Evolutionary conservation across 2,113 vertebrate species (phyloP).

Genomic region (Leptocoma aspasia): DNA sequence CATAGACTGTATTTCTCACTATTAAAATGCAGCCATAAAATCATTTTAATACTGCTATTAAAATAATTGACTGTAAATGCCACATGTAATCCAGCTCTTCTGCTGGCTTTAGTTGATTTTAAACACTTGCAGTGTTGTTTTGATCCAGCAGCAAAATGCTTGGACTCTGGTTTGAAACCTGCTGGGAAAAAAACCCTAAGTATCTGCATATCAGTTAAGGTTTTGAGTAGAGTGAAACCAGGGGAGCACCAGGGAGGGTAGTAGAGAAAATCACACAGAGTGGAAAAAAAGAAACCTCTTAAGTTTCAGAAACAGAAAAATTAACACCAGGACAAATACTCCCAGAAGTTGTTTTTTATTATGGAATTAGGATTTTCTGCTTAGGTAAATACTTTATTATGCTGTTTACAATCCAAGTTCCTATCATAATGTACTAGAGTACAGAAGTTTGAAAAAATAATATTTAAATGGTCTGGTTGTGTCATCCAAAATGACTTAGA

Average conservation of each 20-base stretch:
- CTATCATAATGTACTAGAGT: not conserved
- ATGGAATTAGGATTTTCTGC: not conserved
- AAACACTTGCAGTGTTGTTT: not conserved
- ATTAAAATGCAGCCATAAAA: not conserved
- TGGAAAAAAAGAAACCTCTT: fast-evolving
- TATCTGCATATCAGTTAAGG: not conserved
- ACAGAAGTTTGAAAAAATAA: not conserved
- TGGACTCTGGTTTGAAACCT: not conserved
- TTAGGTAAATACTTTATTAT: not conserved
- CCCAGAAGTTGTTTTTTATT: not conserved
- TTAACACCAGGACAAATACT: not conserved
- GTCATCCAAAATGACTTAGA: not conserved
- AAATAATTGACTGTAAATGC: not conserved
- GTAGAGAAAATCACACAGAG: not conserved
- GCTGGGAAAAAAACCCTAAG: not conserved
- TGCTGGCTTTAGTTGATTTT: not conserved
- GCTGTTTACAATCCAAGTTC: not conserved
- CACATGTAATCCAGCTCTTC: not conserved
- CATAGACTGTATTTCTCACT: not conserved
- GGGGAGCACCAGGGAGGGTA: not conserved
- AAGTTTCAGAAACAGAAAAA: not conserved
- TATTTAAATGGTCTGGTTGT: not conserved
- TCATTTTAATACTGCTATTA: not conserved
- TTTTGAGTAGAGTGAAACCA: not conserved
- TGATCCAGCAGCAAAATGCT: not conserved